Evolutionary conservation across 2,797 vertebrate species (phyloP).

Genomic region (Pterois miles): DNA sequence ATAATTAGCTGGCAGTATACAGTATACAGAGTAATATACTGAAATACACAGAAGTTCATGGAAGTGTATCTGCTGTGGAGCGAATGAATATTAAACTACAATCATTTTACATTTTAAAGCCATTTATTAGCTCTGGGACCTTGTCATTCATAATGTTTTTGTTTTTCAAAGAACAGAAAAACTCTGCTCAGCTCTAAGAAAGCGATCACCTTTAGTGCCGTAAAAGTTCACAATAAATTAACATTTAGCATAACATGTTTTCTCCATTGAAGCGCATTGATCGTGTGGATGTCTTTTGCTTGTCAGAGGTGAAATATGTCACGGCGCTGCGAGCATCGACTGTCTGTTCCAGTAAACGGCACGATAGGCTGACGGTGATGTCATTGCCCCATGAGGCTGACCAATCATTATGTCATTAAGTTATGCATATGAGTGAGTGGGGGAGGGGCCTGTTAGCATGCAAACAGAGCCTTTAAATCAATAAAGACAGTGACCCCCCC

Average conservation of each 20-base stretch:
- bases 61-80: too few species aligned
- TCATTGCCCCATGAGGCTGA: constrained; percentile 60
- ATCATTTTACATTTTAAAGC: background rate
- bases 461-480: constrained; percentile 56
- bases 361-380: constrained; percentile 63
- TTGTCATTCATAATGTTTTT: background rate
- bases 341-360: constrained; percentile 62
- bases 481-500: constrained; percentile 30
- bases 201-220: background rate
- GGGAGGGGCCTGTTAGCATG: constrained; percentile 7
- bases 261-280: background rate
- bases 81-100: background rate
- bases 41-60: background rate
- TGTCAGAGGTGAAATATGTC: constrained; percentile 29
- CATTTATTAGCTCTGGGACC: background rate
- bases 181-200: background rate
- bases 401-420: constrained; percentile 63
- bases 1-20: background rate
- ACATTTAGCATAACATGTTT: background rate
- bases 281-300: background rate
- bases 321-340: constrained; percentile 9
- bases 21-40: background rate
- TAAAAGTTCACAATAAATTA: background rate
- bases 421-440: constrained; percentile 46
- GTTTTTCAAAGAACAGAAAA: background rate